phyloP scores from a whole-genome alignment of 1,140 invertebrate genomes.

The Brachionus manjavacas region DNA sequence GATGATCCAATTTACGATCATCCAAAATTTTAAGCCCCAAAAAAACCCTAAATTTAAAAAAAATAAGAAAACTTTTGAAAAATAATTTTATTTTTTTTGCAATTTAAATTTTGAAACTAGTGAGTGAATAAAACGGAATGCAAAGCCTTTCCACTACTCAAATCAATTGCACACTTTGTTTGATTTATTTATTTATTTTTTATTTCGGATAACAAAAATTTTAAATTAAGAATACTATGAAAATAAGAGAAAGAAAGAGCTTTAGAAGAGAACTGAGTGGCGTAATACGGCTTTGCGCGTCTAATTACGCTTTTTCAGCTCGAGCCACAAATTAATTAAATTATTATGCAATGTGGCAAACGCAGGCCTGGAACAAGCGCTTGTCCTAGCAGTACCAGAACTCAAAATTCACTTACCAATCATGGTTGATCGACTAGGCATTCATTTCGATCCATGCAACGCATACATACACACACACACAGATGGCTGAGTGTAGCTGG shows the following conservation, averaged over 20 bases:
- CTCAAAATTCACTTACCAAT: background rate
- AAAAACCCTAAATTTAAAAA: background rate
- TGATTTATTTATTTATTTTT: conserved; percentile 14
- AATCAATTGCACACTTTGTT: background rate
- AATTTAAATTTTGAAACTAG: background rate
- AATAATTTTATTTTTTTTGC: background rate
- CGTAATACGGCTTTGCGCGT: background rate
- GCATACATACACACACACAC: background rate
- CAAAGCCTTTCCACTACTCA: background rate
- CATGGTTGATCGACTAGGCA: background rate
- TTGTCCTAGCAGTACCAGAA: background rate
- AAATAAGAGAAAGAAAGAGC: background rate
- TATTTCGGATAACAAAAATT: conserved; percentile 13
- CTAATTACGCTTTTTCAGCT: background rate
- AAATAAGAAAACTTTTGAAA: background rate
- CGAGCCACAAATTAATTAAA: background rate
- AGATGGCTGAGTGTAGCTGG: background rate
- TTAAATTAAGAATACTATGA: conserved; percentile 21
- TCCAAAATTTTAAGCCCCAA: too few relatives aligned
- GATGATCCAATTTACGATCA: too few relatives aligned
- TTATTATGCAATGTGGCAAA: background rate
- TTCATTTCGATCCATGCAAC: background rate
- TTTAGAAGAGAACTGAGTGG: background rate
- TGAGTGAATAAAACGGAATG: background rate
- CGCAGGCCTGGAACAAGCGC: too few relatives aligned